Conservation (phyloP, 2,797 vertebrate species). For the Lepidocolaptes lacrymiger region DNA sequence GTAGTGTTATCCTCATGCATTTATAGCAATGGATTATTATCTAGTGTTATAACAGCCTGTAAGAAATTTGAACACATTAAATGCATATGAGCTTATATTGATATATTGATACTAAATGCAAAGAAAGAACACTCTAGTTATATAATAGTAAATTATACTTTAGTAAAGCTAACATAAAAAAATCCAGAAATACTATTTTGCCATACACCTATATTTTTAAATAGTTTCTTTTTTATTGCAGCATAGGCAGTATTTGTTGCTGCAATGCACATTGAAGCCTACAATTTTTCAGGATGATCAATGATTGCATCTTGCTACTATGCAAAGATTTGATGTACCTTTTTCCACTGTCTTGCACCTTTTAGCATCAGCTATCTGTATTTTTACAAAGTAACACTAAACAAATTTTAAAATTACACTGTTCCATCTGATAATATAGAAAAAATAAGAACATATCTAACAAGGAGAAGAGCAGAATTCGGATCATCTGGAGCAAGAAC, state of each 20-base stretch:
- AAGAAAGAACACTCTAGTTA: background rate
- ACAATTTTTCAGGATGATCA: background rate
- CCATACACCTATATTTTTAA: background rate
- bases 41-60: background rate
- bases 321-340: background rate
- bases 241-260: background rate
- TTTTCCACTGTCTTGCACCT: background rate
- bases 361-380: background rate
- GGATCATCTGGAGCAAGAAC: background rate
- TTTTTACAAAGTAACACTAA: background rate
- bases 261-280: background rate
- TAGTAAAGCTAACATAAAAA: background rate
- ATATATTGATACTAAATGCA: background rate
- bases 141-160: background rate
- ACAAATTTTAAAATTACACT: background rate
- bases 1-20: background rate
- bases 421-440: background rate
- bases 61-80: background rate
- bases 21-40: background rate
- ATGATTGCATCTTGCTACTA: background rate
- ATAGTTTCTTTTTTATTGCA: background rate
- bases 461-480: background rate
- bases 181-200: background rate
- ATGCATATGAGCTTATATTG: background rate
- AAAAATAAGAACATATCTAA: background rate